These are phyloP conservation scores for Helleia helle DNA, from an alignment of 2,888 invertebrate genomes.

Conservation along the genomic window DNA sequence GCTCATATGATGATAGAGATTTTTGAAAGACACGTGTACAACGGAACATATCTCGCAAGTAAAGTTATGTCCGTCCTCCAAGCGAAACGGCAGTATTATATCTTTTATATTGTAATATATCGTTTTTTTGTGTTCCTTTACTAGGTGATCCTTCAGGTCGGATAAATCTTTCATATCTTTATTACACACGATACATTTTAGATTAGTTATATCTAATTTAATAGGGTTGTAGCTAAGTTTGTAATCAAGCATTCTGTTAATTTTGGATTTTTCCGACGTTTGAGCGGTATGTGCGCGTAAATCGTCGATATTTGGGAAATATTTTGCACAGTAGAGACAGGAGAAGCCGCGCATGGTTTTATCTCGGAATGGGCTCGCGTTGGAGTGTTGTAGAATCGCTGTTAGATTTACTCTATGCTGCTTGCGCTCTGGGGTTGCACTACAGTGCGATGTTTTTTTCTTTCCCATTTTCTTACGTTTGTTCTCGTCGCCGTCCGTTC, in stretches of 20 bases:
- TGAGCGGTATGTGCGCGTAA: slow-evolving; percentile 50
- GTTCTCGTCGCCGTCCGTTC: slow-evolving; percentile 48
- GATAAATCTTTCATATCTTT: slow-evolving; percentile 46
- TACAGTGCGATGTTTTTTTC: slow-evolving; percentile 52
- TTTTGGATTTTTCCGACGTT: slow-evolving; percentile 52
- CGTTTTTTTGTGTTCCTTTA: slow-evolving; percentile 42
- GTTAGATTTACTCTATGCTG: slow-evolving; percentile 66
- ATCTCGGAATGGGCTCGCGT: slow-evolving; percentile 63
- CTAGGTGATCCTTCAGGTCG: slow-evolving; percentile 53
- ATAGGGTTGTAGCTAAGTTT: slow-evolving; percentile 66
- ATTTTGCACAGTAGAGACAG: slow-evolving; percentile 58
- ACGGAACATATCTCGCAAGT: slow-evolving; percentile 57
- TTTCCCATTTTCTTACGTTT: slow-evolving; percentile 58
- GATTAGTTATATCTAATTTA: slow-evolving; percentile 57
- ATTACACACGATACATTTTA: slow-evolving; percentile 48
- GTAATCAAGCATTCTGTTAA: slow-evolving; percentile 60
- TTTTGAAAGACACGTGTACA: slow-evolving; percentile 59
- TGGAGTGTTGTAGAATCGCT: slow-evolving; percentile 60
- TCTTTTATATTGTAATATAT: slow-evolving; percentile 60
- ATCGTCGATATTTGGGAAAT: slow-evolving; percentile 47
- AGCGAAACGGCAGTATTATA: slow-evolving; percentile 57
- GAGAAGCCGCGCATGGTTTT: slow-evolving; percentile 62
- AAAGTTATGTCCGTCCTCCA: slow-evolving; percentile 51
- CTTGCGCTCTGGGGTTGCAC: slow-evolving; percentile 62
- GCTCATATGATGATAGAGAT: slow-evolving; percentile 64